phyloP scores from a whole-genome alignment of 2,888 invertebrate genomes.

The Argyresthia albistria region DNA sequence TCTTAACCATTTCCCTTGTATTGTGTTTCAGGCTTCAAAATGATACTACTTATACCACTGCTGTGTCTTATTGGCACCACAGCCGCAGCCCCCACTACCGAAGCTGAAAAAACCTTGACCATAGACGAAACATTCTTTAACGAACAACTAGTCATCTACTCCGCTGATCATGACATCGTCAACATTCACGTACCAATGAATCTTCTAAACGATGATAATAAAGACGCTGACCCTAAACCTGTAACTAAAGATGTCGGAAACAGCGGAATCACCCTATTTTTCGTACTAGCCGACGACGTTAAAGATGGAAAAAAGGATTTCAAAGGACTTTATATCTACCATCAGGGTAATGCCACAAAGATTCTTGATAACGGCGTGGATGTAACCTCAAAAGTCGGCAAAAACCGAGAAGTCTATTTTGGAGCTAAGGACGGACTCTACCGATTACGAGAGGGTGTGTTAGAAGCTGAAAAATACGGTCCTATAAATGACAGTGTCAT shows the following conservation, averaged over 20 bases:
- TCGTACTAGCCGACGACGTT: constrained; percentile 23
- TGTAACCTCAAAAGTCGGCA: constrained; percentile 12
- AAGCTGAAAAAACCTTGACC: constrained; percentile 13
- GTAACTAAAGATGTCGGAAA: constrained; percentile 11
- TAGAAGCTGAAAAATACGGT: constrained; percentile 16
- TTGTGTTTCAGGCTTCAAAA: constrained; percentile 6
- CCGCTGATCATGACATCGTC: constrained; percentile 24
- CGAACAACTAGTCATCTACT: constrained; percentile 18
- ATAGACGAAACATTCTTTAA: constrained; percentile 22
- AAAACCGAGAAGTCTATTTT: constrained; percentile 10
- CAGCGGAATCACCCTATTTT: constrained; percentile 17
- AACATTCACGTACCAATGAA: constrained; percentile 27
- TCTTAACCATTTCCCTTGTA: too few species aligned
- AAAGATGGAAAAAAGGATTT: constrained; percentile 17
- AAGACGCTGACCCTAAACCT: constrained; percentile 13
- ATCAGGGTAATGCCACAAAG: constrained; percentile 13
- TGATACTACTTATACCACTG: constrained; percentile 12
- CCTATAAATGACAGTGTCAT: constrained; percentile 18
- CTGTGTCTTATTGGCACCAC: constrained; percentile 19
- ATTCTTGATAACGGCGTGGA: constrained; percentile 13
- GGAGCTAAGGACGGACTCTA: constrained; percentile 17
- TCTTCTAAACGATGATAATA: constrained; percentile 17
- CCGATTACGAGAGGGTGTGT: constrained; percentile 8
- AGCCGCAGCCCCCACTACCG: constrained; percentile 18
- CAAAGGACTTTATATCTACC: constrained; percentile 24